Base-by-base conservation (phyloP, 1,140 invertebrate genomes). In the Telenomus remus region DNA sequence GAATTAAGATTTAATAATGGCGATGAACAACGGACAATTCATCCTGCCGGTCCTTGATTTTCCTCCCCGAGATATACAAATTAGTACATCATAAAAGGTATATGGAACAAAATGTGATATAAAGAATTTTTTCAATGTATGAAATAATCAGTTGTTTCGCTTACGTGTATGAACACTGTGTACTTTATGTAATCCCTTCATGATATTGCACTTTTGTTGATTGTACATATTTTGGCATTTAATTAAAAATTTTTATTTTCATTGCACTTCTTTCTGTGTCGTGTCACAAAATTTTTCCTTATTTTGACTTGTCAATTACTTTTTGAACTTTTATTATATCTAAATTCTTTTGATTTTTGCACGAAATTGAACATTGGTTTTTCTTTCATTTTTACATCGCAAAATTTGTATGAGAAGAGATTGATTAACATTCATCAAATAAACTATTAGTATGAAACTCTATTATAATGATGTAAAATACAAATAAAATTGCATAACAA, bases 81-180 rank as follows among this genome's bases (percentile, higher is more conserved):
- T 63, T 56, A 61, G 61, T 61, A 34, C 68, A 76, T 63, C 56
- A 65, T 61, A 66, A 55, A 68, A 37, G 48, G 39, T 39, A 44
- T 66, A 70, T 50, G 53, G 66, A 50, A 60, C 37, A 55, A 72
- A 78, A 73, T 78, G 69, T 78, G 76, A 69, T 78, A 78, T 69
- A 55, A 78, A 27, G 19, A 61, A 65, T 78, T 72, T 78, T 78
- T 78, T 72, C 27, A 64, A 78, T 78, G 75, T 78, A 63, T 69
- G 61, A 64, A 78, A 77, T 77, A 77, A 71, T 77, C 63, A 77
- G 49, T 77, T 71, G 68, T 77, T 72, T 77, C 63, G 68, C 75
- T 78, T 78, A 72, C 69, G 69, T 78, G 69, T 69, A 78, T 57
- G 64, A 72, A 65, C 51, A 61, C 50, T 63, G 69, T 72, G 69